Percentiles rank a stretch among this genome's conserved stretches.
phyloP scores from a whole-genome alignment of 2,888 invertebrate genomes.

The Endotricha flammealis region DNA sequence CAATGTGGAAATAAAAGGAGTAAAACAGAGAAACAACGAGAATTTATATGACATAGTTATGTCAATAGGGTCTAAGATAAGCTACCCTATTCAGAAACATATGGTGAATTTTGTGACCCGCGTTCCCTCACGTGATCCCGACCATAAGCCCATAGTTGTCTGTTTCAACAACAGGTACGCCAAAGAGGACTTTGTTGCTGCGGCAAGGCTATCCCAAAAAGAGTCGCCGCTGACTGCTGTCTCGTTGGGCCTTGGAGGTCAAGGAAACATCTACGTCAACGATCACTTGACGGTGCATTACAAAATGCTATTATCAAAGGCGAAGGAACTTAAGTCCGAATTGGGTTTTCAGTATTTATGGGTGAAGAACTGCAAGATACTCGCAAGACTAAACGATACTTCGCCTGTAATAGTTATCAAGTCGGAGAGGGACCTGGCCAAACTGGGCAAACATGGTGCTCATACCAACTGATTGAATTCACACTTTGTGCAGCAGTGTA shows the following conservation, averaged over 20 bases:
- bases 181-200: constrained; percentile 2
- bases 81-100: no score
- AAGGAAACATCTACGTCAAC: neutral
- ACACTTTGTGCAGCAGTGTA: neutral
- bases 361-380: constrained; percentile 1
- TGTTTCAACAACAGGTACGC: neutral
- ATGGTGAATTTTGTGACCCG: neutral
- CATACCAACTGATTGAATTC: no score
- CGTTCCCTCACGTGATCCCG: neutral
- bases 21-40: no score
- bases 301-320: neutral
- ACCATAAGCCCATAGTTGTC: neutral
- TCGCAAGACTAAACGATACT: neutral
- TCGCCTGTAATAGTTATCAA: neutral
- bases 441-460: neutral
- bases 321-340: constrained; percentile 1
- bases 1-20: no score
- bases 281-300: constrained; percentile 1
- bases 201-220: neutral
- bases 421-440: neutral
- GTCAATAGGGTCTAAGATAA: no score
- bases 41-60: no score
- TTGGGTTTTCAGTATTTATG: neutral
- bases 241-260: neutral
- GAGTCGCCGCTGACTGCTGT: neutral